These are phyloP conservation scores for Hippocampus zosterae DNA, from an alignment of 2,113 vertebrate species.

Conservation along the genomic window DNA sequence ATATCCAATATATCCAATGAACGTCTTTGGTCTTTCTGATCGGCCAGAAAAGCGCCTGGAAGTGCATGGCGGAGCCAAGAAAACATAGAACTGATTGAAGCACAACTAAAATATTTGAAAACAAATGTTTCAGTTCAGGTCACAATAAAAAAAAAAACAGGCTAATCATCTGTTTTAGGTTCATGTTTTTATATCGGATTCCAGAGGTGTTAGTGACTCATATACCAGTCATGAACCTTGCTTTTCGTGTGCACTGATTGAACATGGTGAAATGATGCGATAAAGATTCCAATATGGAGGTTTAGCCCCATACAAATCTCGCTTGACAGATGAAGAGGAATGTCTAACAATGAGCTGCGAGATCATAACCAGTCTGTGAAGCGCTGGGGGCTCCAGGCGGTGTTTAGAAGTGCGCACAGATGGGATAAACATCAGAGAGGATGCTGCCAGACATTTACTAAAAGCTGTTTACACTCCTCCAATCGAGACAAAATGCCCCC, in stretches of 20 bases:
- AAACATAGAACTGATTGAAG: too few relatives aligned
- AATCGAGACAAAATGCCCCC: slow-evolving; percentile 15
- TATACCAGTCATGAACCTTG: neutral
- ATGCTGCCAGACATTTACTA: slow-evolving; percentile 39
- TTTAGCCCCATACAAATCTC: slow-evolving; percentile 25
- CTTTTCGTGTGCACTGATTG: slow-evolving; percentile 16
- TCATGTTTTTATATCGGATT: too few relatives aligned
- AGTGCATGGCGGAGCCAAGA: too few relatives aligned
- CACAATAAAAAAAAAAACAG: too few relatives aligned
- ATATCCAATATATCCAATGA: too few relatives aligned
- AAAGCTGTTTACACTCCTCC: slow-evolving; percentile 34
- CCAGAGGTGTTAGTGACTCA: too few relatives aligned
- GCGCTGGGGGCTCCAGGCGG: slow-evolving; percentile 39
- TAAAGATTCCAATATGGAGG: slow-evolving; percentile 19
- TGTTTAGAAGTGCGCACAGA: slow-evolving; percentile 49
- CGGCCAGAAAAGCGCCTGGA: too few relatives aligned
- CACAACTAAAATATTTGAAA: too few relatives aligned
- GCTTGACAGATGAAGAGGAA: slow-evolving; percentile 36
- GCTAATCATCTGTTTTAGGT: too few relatives aligned
- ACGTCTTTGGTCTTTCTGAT: too few relatives aligned
- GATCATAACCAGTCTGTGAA: slow-evolving; percentile 50
- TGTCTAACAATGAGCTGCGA: slow-evolving; percentile 39
- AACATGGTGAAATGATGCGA: slow-evolving; percentile 6
- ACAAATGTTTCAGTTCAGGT: too few relatives aligned
- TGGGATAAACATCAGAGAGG: slow-evolving; percentile 49